These are phyloP conservation scores for Chaetorhynchus papuensis DNA, from an alignment of 2,113 vertebrate species.

Conservation along the genomic window DNA sequence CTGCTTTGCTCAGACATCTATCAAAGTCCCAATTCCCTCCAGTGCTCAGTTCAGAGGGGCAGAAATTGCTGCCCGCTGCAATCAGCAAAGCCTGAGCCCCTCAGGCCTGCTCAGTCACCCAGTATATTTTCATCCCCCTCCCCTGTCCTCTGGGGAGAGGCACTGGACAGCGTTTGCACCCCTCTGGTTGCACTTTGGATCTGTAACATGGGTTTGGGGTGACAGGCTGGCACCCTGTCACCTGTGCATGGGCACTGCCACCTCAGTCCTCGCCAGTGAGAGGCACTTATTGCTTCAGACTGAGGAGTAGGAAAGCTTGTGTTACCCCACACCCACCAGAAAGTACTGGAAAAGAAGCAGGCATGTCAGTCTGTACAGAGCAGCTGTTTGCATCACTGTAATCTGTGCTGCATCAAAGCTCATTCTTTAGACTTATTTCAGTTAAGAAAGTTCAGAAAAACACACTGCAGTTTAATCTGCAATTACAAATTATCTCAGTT, in stretches of 20 bases:
- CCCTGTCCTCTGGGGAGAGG: neutral
- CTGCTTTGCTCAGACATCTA: neutral
- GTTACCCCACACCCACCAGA: neutral
- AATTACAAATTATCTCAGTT: neutral
- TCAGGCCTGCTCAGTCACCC: neutral
- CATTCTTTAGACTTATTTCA: neutral
- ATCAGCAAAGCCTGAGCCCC: neutral
- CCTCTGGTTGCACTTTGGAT: neutral
- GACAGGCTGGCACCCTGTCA: neutral
- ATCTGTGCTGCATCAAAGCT: neutral
- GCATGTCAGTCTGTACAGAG: neutral
- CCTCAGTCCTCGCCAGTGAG: accelerated
- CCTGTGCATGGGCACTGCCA: neutral
- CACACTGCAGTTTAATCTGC: neutral
- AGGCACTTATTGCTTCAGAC: neutral
- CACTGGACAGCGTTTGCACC: neutral
- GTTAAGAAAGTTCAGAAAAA: neutral
- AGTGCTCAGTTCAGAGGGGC: accelerated
- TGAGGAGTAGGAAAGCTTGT: neutral
- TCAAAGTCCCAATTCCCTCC: neutral
- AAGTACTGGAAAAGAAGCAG: neutral
- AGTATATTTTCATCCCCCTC: neutral
- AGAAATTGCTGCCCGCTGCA: neutral
- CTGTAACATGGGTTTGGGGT: accelerated
- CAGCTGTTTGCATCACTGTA: neutral